Percentiles rank a stretch among this genome's conserved stretches.
phyloP scores from a whole-genome alignment of 1,140 invertebrate species.

The Drosophila pseudoobscura region DNA sequence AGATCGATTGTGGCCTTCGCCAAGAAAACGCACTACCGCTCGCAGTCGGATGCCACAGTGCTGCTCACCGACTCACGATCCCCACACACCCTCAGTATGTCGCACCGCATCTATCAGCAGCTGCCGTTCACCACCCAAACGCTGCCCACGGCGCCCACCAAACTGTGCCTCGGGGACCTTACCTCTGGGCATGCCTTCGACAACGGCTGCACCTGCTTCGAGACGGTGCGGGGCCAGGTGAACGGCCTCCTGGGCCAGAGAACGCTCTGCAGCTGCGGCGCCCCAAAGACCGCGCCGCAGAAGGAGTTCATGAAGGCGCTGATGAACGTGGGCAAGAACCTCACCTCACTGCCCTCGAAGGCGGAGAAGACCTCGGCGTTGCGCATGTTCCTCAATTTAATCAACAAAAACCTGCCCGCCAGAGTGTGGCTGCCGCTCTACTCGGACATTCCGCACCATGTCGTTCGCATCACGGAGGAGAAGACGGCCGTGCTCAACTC shows the following conservation, averaged over 20 bases:
- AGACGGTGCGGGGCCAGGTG: slow-evolving; percentile 87
- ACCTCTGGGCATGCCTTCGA: slow-evolving; percentile 97
- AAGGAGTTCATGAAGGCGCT: slow-evolving; percentile 94
- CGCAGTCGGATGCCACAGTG: slow-evolving; percentile 94
- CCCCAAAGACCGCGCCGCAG: slow-evolving; percentile 92
- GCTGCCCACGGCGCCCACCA: slow-evolving; percentile 83
- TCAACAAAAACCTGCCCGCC: slow-evolving; percentile 98
- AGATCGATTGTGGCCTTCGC: slow-evolving; percentile 43
- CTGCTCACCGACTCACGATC: slow-evolving; percentile 80
- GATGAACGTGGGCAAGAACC: slow-evolving; percentile 94
- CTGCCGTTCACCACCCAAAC: slow-evolving; percentile 74
- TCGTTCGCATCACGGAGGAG: slow-evolving; percentile 93
- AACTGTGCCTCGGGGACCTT: slow-evolving; percentile 93
- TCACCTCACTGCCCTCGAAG: slow-evolving; percentile 96
- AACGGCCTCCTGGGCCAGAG: slow-evolving; percentile 89
- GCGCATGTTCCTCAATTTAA: slow-evolving; percentile 94
- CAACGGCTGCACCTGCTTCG: slow-evolving; percentile 94
- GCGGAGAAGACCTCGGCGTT: slow-evolving; percentile 95
- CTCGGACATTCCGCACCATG: slow-evolving; percentile 96
- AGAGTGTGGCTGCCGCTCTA: slow-evolving; percentile 98
- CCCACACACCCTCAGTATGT: slow-evolving; percentile 69
- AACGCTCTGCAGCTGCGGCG: slow-evolving; percentile 90
- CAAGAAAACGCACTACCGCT: slow-evolving; percentile 87
- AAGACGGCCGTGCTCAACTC: slow-evolving; percentile 98
- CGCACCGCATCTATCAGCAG: slow-evolving; percentile 83